These are phyloP conservation scores for Drosophila ezoana DNA, from an alignment of 2,888 invertebrate species.

Conservation along the genomic window DNA sequence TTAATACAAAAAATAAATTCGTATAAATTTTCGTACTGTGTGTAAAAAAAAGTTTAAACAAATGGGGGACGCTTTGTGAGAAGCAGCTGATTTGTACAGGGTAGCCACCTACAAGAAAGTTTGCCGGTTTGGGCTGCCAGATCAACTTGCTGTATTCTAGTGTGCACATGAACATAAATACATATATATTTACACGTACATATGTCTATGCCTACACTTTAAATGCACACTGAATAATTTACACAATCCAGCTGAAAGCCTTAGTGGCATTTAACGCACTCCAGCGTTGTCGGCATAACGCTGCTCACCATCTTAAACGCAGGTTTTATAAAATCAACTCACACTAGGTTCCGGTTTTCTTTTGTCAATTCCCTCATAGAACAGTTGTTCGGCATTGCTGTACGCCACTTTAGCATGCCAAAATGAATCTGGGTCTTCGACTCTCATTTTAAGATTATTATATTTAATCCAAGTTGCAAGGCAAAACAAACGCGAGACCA, in stretches of 20 bases:
- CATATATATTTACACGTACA: neutral
- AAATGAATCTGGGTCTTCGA: conserved; percentile 44
- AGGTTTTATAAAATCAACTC: conserved; percentile 26
- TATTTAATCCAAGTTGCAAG: conserved; percentile 3
- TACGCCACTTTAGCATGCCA: conserved; percentile 52
- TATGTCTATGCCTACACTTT: neutral
- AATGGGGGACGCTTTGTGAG: conserved; percentile 13
- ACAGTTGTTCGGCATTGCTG: conserved; percentile 49
- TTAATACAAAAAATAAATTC: conserved; percentile 11
- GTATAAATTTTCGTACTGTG: neutral
- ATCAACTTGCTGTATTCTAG: conserved; percentile 1
- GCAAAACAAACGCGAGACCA: conserved; percentile 8
- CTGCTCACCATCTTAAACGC: neutral
- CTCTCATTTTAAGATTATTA: conserved; percentile 40
- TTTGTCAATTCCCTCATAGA: conserved; percentile 29
- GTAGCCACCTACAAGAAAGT: conserved; percentile 42
- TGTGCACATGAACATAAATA: conserved; percentile 2
- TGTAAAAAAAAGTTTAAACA: conserved; percentile 12
- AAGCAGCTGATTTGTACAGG: conserved; percentile 57
- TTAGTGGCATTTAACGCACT: neutral
- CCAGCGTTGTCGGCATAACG: neutral
- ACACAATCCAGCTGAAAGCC: neutral
- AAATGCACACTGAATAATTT: neutral
- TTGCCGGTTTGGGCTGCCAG: conserved; percentile 16
- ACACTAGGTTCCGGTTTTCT: conserved; percentile 18